These are phyloP conservation scores for Campylomormyrus tamandua DNA, from an alignment of 2,113 vertebrate species.

Conservation along the genomic window DNA sequence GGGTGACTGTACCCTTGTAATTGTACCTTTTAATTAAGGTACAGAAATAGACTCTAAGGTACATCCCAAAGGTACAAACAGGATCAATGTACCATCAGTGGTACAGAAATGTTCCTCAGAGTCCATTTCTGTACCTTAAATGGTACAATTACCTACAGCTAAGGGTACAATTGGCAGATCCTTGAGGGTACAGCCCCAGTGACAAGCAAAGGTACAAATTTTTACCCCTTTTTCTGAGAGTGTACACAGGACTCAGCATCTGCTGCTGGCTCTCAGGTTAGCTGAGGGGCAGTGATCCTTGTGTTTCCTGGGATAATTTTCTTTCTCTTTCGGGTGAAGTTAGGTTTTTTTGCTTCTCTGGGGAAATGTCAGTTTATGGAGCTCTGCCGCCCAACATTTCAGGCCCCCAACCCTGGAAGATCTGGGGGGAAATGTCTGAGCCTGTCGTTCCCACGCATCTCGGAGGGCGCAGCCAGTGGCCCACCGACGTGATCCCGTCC, in stretches of 20 bases:
- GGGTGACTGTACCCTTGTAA: too few species aligned
- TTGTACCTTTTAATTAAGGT: too few species aligned
- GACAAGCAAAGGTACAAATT: too few species aligned
- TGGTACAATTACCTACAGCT: too few species aligned
- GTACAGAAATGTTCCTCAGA: too few species aligned
- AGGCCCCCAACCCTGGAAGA: slow-evolving; percentile 50
- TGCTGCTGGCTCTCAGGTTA: neutral
- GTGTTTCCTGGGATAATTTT: neutral
- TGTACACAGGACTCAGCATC: neutral
- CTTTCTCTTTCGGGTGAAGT: neutral
- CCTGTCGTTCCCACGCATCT: slow-evolving; percentile 55
- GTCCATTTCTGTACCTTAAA: too few species aligned
- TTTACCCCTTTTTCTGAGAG: too few species aligned
- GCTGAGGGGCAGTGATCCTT: neutral
- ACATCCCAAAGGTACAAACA: too few species aligned
- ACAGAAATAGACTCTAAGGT: too few species aligned
- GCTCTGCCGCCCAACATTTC: slow-evolving; percentile 48
- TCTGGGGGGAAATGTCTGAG: slow-evolving; percentile 49
- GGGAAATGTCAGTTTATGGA: slow-evolving; percentile 58
- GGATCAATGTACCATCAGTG: too few species aligned
- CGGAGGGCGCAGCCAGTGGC: slow-evolving; percentile 13
- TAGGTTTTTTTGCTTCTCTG: slow-evolving; percentile 35
- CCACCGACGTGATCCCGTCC: slow-evolving; percentile 20
- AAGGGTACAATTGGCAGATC: too few species aligned
- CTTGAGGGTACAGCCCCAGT: too few species aligned